Evolutionary conservation across 2,888 invertebrate genomes (phyloP).

Genomic region (Mesorhabditis sp.): DNA sequence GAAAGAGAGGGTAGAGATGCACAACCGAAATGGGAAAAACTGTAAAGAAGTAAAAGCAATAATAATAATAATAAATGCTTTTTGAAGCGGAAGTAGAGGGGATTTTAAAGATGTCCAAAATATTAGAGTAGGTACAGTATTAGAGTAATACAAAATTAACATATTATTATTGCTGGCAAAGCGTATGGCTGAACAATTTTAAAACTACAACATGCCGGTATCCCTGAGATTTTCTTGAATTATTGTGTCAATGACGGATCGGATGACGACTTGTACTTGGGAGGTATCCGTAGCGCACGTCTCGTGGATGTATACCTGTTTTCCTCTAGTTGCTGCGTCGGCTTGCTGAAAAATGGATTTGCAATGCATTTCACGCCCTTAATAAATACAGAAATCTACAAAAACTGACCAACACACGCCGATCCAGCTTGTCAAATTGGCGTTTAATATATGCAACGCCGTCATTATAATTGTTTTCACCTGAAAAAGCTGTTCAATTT

Average conservation of each 20-base stretch:
- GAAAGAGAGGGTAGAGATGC: too few relatives aligned
- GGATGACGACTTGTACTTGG: constrained; percentile 42
- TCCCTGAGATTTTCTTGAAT: constrained; percentile 49
- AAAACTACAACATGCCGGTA: constrained; percentile 46
- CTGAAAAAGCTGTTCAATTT: constrained; percentile 21
- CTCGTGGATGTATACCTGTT: constrained; percentile 43
- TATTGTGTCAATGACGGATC: constrained; percentile 52
- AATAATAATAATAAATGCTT: too few relatives aligned
- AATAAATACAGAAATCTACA: neutral
- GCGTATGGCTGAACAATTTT: too few relatives aligned
- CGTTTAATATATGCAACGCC: constrained; percentile 32
- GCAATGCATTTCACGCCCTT: neutral
- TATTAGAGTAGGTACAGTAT: too few relatives aligned
- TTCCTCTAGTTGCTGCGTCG: neutral
- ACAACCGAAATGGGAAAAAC: too few relatives aligned
- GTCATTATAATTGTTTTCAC: constrained; percentile 31
- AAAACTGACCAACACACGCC: constrained; percentile 13
- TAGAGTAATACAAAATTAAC: too few relatives aligned
- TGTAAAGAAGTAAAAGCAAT: too few relatives aligned
- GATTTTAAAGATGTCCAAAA: too few relatives aligned
- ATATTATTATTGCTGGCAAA: too few relatives aligned
- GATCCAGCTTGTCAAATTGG: constrained; percentile 28
- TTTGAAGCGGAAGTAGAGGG: too few relatives aligned
- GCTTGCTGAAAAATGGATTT: neutral
- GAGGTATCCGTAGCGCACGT: constrained; percentile 42